Evolutionary conservation across 2,797 vertebrate genomes (phyloP).

Genomic region (Crocodylus rhombifer): DNA sequence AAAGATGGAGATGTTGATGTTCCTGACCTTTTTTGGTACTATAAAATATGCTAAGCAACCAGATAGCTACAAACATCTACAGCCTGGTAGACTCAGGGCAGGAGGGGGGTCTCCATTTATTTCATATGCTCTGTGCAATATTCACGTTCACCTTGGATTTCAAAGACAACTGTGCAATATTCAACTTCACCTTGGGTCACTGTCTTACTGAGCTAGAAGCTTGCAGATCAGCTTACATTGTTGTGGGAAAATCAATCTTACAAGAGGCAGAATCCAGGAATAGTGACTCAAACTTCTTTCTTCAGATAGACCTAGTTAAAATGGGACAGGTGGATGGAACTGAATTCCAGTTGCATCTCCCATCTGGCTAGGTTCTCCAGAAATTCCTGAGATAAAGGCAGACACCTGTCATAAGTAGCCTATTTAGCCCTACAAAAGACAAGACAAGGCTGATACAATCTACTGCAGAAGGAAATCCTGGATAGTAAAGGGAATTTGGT

Average conservation of each 20-base stretch:
- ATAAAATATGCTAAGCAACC: not conserved
- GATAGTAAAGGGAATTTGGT: not conserved
- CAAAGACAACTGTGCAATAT: too few species aligned
- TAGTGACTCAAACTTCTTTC: not conserved
- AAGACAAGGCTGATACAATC: not conserved
- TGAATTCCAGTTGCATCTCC: too few species aligned
- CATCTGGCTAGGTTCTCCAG: not conserved
- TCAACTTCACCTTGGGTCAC: not conserved
- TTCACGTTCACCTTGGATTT: too few species aligned
- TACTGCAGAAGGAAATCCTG: not conserved
- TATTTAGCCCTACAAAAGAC: not conserved
- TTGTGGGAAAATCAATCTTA: not conserved
- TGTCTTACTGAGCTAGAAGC: not conserved
- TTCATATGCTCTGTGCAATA: not conserved
- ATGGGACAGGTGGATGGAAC: too few species aligned
- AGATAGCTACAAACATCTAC: not conserved
- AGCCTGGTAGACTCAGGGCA: not conserved
- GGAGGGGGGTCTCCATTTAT: not conserved
- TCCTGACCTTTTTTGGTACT: not conserved
- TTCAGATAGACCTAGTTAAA: not conserved
- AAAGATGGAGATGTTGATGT: not conserved
- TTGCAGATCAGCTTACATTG: not conserved
- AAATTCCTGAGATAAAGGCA: not conserved
- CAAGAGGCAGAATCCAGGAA: not conserved
- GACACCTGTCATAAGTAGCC: too few species aligned